phyloP scores from a whole-genome alignment of 1,140 invertebrate genomes.

The Chironomus striatipennis region DNA sequence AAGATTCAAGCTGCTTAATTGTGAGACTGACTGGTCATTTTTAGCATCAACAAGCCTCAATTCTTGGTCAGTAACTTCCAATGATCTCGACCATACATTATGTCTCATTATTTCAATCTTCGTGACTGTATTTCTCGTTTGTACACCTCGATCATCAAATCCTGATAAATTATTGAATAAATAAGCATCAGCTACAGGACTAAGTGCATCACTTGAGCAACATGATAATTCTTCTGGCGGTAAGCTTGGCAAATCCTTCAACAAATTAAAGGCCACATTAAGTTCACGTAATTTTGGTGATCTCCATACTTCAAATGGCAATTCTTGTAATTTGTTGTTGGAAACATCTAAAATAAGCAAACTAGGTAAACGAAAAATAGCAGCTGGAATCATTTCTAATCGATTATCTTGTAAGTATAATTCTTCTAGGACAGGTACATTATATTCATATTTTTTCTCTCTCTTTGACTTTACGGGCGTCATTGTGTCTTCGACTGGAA shows the following conservation, averaged over 20 bases:
- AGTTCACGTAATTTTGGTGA: constrained; percentile 80
- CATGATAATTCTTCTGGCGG: constrained; percentile 36
- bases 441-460: constrained; percentile 39
- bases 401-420: constrained; percentile 83
- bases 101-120: constrained; percentile 49
- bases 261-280: constrained; percentile 85
- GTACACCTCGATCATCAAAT: neutral
- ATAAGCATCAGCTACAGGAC: constrained; percentile 22
- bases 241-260: constrained; percentile 65
- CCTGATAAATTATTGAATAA: constrained; percentile 15
- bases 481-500: constrained; percentile 45
- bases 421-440: constrained; percentile 76
- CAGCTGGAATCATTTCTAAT: constrained; percentile 66
- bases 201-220: neutral
- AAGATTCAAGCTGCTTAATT: constrained; percentile 69
- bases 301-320: constrained; percentile 86
- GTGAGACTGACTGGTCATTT: constrained; percentile 45
- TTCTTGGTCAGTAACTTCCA: constrained; percentile 62
- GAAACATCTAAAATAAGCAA: constrained; percentile 81
- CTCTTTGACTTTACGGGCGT: constrained; percentile 27
- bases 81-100: constrained; percentile 60
- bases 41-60: constrained; percentile 41
- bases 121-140: neutral
- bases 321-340: constrained; percentile 81
- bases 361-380: constrained; percentile 70